A percentile compares a stretch with the other conserved stretches of the same genome.
These are phyloP conservation scores for Bellardia bayeri DNA, from an alignment of 2,888 invertebrate species.

Conservation along the genomic window DNA sequence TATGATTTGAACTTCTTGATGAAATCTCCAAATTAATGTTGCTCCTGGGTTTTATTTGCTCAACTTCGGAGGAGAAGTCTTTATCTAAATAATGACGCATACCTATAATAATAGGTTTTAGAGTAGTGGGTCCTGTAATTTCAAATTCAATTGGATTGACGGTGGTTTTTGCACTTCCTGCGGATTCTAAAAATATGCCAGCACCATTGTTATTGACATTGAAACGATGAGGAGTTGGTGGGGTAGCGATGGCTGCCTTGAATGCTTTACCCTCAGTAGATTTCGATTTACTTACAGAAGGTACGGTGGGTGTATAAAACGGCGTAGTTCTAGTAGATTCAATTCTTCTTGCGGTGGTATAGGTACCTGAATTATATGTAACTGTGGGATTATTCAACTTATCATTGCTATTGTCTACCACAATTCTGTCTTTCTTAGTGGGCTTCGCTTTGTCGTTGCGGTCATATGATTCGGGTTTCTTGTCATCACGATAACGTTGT, in stretches of 20 bases:
- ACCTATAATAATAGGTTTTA: conserved; percentile 78
- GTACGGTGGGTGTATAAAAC: conserved; percentile 84
- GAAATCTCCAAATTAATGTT: conserved; percentile 74
- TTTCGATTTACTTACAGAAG: conserved; percentile 79
- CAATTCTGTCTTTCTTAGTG: conserved; percentile 66
- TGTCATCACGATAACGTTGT: conserved; percentile 78
- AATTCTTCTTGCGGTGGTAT: conserved; percentile 81
- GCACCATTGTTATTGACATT: conserved; percentile 74
- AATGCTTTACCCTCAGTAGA: conserved; percentile 78
- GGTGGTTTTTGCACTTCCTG: conserved; percentile 75
- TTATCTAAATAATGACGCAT: conserved; percentile 78
- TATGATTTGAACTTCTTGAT: conserved; percentile 69
- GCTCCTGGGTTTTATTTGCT: conserved; percentile 64
- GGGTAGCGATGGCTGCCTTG: conserved; percentile 74
- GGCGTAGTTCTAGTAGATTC: conserved; percentile 83
- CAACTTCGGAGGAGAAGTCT: conserved; percentile 61
- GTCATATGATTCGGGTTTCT: conserved; percentile 64
- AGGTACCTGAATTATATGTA: conserved; percentile 78
- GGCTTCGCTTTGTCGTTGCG: conserved; percentile 75
- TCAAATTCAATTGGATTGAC: conserved; percentile 66
- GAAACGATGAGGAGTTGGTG: conserved; percentile 79
- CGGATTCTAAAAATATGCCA: conserved; percentile 75
- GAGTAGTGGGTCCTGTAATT: conserved; percentile 75
- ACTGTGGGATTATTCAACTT: conserved; percentile 77
- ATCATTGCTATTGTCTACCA: conserved; percentile 54